Evolutionary conservation across 2,113 vertebrate genomes (phyloP).

Genomic region (Ophthalmolycus amberensis): DNA sequence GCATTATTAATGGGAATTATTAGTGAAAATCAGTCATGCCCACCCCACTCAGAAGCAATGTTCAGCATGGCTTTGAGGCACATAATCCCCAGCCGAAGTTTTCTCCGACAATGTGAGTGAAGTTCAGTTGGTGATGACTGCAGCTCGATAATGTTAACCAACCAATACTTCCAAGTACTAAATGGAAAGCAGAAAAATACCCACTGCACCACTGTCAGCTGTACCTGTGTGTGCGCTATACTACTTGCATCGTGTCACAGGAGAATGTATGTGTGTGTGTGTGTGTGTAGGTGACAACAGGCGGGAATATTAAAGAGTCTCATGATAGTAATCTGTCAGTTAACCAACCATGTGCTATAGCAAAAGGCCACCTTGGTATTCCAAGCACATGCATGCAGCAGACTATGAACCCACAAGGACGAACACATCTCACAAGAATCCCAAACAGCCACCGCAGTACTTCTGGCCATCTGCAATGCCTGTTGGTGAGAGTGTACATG

Average conservation of each 20-base stretch:
- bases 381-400: conserved; percentile 3
- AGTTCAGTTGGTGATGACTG: conserved; percentile 18
- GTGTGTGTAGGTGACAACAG: neutral
- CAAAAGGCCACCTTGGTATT: conserved; percentile 16
- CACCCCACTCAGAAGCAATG: conserved; percentile 1
- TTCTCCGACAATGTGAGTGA: conserved; percentile 8
- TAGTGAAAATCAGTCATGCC: conserved; percentile 28
- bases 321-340: conserved; percentile 41
- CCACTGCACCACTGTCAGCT: neutral
- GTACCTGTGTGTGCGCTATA: neutral
- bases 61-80: conserved; percentile 3
- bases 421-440: conserved; percentile 35
- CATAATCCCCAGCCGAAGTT: conserved; percentile 13
- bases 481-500: conserved; percentile 3
- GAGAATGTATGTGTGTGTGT: neutral
- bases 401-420: conserved; percentile 37
- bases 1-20: conserved; percentile 26
- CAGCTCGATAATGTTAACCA: neutral
- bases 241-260: conserved; percentile 2
- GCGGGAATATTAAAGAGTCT: conserved; percentile 19
- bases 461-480: conserved; percentile 45
- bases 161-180: neutral
- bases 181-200: neutral
- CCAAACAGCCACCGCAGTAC: conserved; percentile 35
- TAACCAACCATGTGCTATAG: conserved; percentile 23